These are phyloP conservation scores for Heteromurus nitidus DNA, from an alignment of 2,888 invertebrate species.

Conservation along the genomic window DNA sequence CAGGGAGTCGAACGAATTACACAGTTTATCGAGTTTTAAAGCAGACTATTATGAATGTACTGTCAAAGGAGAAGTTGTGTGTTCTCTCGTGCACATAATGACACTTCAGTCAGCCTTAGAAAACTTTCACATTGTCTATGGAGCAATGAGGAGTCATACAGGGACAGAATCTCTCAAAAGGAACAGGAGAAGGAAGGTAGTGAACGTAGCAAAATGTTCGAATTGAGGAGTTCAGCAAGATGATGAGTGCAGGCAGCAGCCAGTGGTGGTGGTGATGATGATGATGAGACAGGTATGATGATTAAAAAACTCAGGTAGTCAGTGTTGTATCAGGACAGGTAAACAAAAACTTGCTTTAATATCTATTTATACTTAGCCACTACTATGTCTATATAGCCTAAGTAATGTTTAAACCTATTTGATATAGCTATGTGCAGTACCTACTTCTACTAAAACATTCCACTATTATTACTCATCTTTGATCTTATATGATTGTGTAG, in stretches of 20 bases:
- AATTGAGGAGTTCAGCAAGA: constrained; percentile 46
- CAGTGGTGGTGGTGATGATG: constrained; percentile 28
- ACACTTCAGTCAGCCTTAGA: constrained; percentile 49
- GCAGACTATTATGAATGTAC: background rate
- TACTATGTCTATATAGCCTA: constrained; percentile 8
- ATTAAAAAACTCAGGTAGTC: constrained; percentile 50
- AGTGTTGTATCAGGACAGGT: constrained; percentile 39
- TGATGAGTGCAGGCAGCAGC: constrained; percentile 49
- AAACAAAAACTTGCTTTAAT: constrained; percentile 30
- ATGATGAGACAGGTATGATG: constrained; percentile 54
- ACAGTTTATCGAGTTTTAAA: background rate
- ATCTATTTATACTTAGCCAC: constrained; percentile 2
- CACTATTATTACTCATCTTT: background rate
- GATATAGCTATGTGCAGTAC: constrained; percentile 17
- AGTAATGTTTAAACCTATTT: constrained; percentile 2
- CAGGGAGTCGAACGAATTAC: constrained; percentile 15
- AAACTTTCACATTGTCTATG: constrained; percentile 37
- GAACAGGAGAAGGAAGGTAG: constrained; percentile 34
- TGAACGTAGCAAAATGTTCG: constrained; percentile 36
- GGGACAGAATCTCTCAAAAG: constrained; percentile 44
- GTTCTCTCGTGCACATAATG: background rate
- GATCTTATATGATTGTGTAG: constrained; percentile 21
- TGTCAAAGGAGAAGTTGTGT: background rate
- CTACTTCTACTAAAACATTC: constrained; percentile 1
- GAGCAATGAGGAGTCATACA: constrained; percentile 45